phyloP scores from a whole-genome alignment of 2,113 vertebrate genomes.

The Vimba vimba region DNA sequence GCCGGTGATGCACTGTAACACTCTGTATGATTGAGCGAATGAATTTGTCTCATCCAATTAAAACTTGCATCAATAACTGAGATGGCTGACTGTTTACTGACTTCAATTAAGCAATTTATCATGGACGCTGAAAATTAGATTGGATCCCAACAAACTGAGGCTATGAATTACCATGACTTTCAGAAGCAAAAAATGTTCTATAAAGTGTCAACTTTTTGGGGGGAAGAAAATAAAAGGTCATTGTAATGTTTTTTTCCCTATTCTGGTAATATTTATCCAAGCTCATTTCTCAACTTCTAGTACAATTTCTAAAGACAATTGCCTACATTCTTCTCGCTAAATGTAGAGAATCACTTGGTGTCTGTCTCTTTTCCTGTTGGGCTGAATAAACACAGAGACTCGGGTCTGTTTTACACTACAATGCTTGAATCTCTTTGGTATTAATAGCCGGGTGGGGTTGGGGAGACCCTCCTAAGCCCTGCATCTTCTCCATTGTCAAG shows the following conservation, averaged over 20 bases:
- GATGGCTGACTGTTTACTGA: slow-evolving; percentile 38
- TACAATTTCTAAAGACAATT: neutral
- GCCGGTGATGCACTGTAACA: slow-evolving; percentile 23
- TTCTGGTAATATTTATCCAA: neutral
- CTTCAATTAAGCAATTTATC: slow-evolving; percentile 36
- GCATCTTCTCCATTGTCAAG: slow-evolving; percentile 43
- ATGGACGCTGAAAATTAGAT: neutral
- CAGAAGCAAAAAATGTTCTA: neutral
- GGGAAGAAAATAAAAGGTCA: too few relatives aligned
- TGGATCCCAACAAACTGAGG: neutral
- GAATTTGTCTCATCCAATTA: slow-evolving; percentile 41
- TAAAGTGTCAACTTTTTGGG: neutral
- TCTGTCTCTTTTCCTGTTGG: slow-evolving; percentile 22
- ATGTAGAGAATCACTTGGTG: neutral
- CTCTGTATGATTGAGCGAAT: slow-evolving; percentile 21
- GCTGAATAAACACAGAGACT: slow-evolving; percentile 19
- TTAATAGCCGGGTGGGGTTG: slow-evolving; percentile 31
- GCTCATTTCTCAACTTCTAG: neutral
- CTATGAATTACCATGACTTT: neutral
- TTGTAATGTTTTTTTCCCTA: too few relatives aligned
- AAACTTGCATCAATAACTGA: slow-evolving; percentile 37
- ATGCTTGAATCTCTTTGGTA: slow-evolving; percentile 42
- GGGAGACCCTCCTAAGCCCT: slow-evolving; percentile 12
- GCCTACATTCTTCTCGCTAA: neutral
- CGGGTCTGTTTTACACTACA: slow-evolving; percentile 35